These are phyloP conservation scores for Chaenocephalus aceratus DNA, from an alignment of 2,113 vertebrate genomes.

Conservation along the genomic window DNA sequence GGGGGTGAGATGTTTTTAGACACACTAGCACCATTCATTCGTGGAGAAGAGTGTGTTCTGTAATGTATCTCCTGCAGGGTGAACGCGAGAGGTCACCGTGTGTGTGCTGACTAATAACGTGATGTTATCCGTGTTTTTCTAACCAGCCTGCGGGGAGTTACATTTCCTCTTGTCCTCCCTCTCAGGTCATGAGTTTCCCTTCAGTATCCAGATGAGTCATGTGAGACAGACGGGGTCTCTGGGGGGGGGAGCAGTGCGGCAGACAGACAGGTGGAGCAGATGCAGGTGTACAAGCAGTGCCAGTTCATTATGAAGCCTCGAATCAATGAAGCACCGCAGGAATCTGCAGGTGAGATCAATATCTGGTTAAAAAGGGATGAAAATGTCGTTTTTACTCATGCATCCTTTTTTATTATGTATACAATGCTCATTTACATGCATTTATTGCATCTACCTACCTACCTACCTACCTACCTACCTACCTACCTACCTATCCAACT, in stretches of 20 bases:
- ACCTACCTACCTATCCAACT: no score
- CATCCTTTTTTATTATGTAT: no score
- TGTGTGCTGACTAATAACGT: neutral
- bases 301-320: slow-evolving; percentile 89
- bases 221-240: slow-evolving; percentile 60
- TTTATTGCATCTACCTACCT: no score
- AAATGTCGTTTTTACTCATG: no score
- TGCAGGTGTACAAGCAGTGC: slow-evolving; percentile 87
- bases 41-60: neutral
- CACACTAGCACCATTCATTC: slow-evolving; percentile 43
- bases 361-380: no score
- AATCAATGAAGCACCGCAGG: slow-evolving; percentile 3
- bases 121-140: neutral
- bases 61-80: slow-evolving; percentile 2
- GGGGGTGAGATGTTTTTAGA: neutral
- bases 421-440: no score
- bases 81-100: neutral
- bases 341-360: slow-evolving; percentile 44
- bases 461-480: no score
- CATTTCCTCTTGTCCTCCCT: slow-evolving; percentile 9
- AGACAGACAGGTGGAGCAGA: slow-evolving; percentile 60
- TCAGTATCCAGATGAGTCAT: slow-evolving; percentile 96
- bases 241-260: neutral
- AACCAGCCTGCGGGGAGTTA: neutral
- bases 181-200: slow-evolving; percentile 95